A percentile compares a stretch with the other conserved stretches of the same genome.
These are phyloP conservation scores for Ophthalmolycus amberensis DNA, from an alignment of 2,113 vertebrate genomes.

Conservation along the genomic window DNA sequence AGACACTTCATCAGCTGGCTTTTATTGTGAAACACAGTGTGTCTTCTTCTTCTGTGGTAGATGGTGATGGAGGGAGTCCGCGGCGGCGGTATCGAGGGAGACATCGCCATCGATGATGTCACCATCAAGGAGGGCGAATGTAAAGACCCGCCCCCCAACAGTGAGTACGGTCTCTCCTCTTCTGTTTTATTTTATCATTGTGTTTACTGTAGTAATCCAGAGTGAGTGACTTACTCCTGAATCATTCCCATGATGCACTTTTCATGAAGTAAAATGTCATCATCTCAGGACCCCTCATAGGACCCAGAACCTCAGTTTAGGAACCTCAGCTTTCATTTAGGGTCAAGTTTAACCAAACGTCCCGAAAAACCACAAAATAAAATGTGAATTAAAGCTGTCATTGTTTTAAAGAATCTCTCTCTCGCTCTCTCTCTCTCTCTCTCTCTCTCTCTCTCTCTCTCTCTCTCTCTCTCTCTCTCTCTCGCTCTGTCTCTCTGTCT, in stretches of 20 bases:
- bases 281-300: background rate
- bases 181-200: too few species aligned
- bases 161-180: constrained; percentile 63
- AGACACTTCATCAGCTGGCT: background rate
- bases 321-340: background rate
- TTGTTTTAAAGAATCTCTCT: background rate
- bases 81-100: constrained; percentile 94
- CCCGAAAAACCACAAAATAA: background rate
- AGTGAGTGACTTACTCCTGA: too few species aligned
- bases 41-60: constrained; percentile 72
- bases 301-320: background rate
- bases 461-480: too few species aligned
- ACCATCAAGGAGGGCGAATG: constrained; percentile 95
- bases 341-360: background rate
- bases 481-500: too few species aligned
- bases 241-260: too few species aligned
- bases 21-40: background rate
- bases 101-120: constrained; percentile 95
- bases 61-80: constrained; percentile 95
- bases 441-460: too few species aligned
- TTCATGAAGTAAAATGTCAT: too few species aligned
- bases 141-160: constrained; percentile 91
- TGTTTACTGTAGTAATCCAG: too few species aligned
- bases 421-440: constrained; percentile 16
- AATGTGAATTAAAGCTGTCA: background rate